These are phyloP conservation scores for Heliocidaris tuberculata DNA, from an alignment of 35 echinoderm and acorn worm species.

Conservation along the genomic window DNA sequence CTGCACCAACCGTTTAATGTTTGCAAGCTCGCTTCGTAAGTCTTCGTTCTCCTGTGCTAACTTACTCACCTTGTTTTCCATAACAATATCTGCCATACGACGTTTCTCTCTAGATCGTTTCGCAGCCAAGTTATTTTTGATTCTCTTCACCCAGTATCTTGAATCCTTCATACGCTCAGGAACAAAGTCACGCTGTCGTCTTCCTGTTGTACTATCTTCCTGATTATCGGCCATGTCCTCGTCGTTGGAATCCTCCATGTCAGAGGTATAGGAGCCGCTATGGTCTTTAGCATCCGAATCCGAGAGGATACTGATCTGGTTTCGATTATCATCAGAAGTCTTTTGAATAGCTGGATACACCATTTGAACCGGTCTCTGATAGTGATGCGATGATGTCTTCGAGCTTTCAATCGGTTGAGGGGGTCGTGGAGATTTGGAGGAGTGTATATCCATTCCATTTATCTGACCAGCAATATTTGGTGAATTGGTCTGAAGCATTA, in stretches of 20 bases:
- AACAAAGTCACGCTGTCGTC: slow-evolving; percentile 81
- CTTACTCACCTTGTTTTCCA: slow-evolving; percentile 70
- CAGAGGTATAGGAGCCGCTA: neutral
- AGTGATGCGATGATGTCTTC: neutral
- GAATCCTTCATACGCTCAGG: slow-evolving; percentile 74
- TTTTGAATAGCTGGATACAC: slow-evolving; percentile 57
- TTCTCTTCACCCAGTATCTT: slow-evolving; percentile 85
- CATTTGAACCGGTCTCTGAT: slow-evolving; percentile 27
- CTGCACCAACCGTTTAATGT: slow-evolving; percentile 49
- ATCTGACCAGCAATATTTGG: neutral
- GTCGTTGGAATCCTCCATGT: neutral
- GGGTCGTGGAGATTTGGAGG: neutral
- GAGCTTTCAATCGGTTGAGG: neutral
- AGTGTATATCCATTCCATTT: neutral
- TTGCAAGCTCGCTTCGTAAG: slow-evolving; percentile 68
- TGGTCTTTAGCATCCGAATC: neutral
- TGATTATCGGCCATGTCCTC: neutral
- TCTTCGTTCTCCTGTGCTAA: slow-evolving; percentile 76
- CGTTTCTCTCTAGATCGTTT: slow-evolving; percentile 92
- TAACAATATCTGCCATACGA: slow-evolving; percentile 69
- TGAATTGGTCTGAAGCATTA: neutral
- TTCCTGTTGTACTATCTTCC: neutral
- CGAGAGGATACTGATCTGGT: neutral
- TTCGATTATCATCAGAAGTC: neutral
- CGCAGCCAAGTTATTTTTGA: slow-evolving; percentile 94